A percentile compares a stretch with the other conserved stretches of the same genome.
These are phyloP conservation scores for Pegea sp. DNA, from an alignment of 23 tunicate species.

Conservation along the genomic window DNA sequence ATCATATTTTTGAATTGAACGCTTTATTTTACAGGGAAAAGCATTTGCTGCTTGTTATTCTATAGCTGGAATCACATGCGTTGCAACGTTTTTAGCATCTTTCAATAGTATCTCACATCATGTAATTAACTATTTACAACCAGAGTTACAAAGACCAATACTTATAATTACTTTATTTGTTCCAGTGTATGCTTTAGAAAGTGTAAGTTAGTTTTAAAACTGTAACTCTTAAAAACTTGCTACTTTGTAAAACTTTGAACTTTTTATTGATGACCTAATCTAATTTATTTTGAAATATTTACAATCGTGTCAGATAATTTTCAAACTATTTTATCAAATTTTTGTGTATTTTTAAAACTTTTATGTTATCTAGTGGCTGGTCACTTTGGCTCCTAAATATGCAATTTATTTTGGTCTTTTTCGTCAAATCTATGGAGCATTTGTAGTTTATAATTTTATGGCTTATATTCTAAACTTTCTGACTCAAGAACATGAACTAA, in stretches of 20 bases:
- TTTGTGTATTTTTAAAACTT: conserved; percentile 1
- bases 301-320: neutral
- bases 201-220: conserved; percentile 16
- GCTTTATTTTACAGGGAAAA: no score
- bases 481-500: conserved; percentile 71
- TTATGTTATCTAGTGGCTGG: conserved; percentile 36
- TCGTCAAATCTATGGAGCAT: conserved; percentile 97
- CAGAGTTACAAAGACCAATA: conserved; percentile 87
- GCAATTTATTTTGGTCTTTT: conserved; percentile 81
- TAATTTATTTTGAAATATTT: neutral
- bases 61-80: no score
- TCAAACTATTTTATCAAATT: neutral
- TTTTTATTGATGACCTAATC: neutral
- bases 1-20: no score
- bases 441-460: conserved; percentile 95
- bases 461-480: conserved; percentile 57
- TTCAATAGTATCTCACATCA: no score
- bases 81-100: no score
- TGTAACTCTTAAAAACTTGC: neutral
- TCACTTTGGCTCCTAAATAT: conserved; percentile 19
- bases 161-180: conserved; percentile 81
- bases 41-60: no score
- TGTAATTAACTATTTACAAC: conserved; percentile 78
- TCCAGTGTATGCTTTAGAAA: conserved; percentile 81
- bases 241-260: neutral